Percentiles rank a stretch among this genome's conserved stretches.
These are phyloP conservation scores for Agrochola macilenta DNA, from an alignment of 2,888 invertebrate species.

Conservation along the genomic window DNA sequence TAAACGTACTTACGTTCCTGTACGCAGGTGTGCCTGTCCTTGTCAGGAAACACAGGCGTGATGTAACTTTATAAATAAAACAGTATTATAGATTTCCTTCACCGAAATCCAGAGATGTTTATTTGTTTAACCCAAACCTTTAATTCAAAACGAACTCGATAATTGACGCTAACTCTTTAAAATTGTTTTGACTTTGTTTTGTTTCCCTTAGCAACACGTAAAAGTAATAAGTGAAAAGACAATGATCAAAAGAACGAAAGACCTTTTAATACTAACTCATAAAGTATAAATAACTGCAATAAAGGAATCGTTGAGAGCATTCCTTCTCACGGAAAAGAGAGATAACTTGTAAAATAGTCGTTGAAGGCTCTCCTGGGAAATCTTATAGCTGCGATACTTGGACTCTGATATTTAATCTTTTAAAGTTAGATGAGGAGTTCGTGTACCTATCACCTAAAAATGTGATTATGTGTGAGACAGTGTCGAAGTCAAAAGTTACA, in stretches of 20 bases:
- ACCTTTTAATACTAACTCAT: conserved; percentile 23
- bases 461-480: too few relatives aligned
- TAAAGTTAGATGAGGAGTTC: not conserved
- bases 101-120: not conserved
- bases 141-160: not conserved
- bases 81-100: not conserved
- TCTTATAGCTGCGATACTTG: conserved; percentile 11
- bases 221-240: conserved; percentile 5
- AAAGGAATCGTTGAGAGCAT: conserved; percentile 29
- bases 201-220: not conserved
- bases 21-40: too few relatives aligned
- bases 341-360: conserved; percentile 13
- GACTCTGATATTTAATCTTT: conserved; percentile 5
- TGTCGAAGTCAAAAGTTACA: not conserved
- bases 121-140: too few relatives aligned
- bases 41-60: not conserved
- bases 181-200: not conserved
- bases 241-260: conserved; percentile 7
- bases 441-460: not conserved
- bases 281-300: conserved; percentile 40
- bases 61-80: not conserved
- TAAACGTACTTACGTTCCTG: too few relatives aligned
- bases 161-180: not conserved
- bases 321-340: conserved; percentile 5
- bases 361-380: conserved; percentile 30